These are phyloP conservation scores for Salvelinus fontinalis DNA, from an alignment of 2,113 vertebrate genomes.

Conservation along the genomic window DNA sequence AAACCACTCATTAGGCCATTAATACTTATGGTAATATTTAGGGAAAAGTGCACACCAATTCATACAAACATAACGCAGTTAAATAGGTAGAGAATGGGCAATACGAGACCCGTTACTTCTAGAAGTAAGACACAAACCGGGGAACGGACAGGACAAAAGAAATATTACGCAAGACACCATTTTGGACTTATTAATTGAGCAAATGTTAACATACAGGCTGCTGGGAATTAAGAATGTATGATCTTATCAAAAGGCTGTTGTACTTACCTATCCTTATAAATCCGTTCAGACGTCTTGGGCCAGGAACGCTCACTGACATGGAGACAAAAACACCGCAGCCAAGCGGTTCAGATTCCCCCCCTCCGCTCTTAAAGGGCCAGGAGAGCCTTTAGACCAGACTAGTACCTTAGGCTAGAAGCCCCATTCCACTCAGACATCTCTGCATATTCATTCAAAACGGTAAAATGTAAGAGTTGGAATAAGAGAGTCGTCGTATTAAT, in stretches of 20 bases:
- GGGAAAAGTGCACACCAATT: not conserved
- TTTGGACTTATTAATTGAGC: not conserved
- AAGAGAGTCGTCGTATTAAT: too few species aligned
- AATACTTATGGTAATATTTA: not conserved
- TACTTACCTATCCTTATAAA: constrained; percentile 65
- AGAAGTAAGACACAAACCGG: constrained; percentile 12
- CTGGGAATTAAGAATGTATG: not conserved
- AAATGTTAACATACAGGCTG: not conserved
- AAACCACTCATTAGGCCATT: not conserved
- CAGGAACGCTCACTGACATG: constrained; percentile 75
- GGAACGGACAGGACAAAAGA: constrained; percentile 59
- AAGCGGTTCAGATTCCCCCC: constrained; percentile 48
- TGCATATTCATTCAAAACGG: too few species aligned
- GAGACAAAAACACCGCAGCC: constrained; percentile 77
- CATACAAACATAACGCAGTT: not conserved
- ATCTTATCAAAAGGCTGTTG: constrained; percentile 11
- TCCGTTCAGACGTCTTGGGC: constrained; percentile 63
- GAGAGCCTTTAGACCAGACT: not conserved
- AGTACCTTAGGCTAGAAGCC: not conserved
- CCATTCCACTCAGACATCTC: too few species aligned
- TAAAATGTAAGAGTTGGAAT: too few species aligned
- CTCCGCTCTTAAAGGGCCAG: constrained; percentile 51
- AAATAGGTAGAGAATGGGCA: not conserved
- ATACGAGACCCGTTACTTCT: constrained; percentile 57
- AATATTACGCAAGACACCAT: constrained; percentile 34